Percentiles rank a stretch among this genome's conserved stretches.
Evolutionary conservation across 2,888 invertebrate species (phyloP).

Genomic region (Esperia sulphurella): DNA sequence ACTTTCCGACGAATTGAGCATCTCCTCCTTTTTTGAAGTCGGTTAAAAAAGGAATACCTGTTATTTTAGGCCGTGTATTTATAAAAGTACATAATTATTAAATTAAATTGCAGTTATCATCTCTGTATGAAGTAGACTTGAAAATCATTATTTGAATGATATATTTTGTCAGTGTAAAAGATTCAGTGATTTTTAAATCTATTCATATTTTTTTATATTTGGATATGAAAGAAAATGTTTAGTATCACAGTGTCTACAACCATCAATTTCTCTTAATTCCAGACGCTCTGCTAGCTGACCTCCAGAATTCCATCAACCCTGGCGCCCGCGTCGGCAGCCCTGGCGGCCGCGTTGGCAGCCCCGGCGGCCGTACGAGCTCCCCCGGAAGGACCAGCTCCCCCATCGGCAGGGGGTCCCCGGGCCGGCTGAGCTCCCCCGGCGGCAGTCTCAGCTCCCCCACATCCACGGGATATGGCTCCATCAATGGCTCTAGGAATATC

Average conservation of each 20-base stretch:
- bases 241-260: not conserved
- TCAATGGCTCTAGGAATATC: conserved; percentile 82
- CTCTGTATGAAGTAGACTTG: no score
- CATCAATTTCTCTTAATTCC: conserved; percentile 50
- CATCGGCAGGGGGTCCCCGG: conserved; percentile 73
- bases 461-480: conserved; percentile 87
- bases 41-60: no score
- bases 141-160: no score
- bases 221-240: no score
- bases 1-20: no score
- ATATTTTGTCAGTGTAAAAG: no score
- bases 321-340: conserved; percentile 78
- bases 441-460: conserved; percentile 73
- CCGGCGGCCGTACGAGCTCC: conserved; percentile 53
- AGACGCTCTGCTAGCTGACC: conserved; percentile 97
- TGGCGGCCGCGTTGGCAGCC: conserved; percentile 72
- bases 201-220: no score
- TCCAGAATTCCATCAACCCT: conserved; percentile 92
- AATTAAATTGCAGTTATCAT: no score
- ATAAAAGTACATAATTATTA: no score
- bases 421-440: conserved; percentile 66
- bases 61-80: no score
- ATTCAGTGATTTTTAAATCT: no score
- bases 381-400: conserved; percentile 60
- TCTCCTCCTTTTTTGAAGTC: no score